Evolutionary conservation across 2,888 invertebrate species (phyloP), one percentile per base, ranked within the genome.

Genomic region (Coremacera marginata): DNA sequence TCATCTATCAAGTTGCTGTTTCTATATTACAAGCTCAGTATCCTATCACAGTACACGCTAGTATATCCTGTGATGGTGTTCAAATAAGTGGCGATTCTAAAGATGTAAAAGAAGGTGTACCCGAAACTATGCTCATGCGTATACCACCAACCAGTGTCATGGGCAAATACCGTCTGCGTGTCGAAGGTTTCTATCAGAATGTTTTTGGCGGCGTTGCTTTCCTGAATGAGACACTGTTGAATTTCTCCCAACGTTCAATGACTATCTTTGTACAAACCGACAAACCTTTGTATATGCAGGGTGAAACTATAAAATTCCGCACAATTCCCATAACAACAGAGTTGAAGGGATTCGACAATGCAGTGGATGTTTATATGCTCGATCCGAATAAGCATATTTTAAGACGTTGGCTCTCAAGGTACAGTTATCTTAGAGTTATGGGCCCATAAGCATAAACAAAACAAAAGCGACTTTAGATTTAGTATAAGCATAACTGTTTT

Each of bases 251-350:
- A 83, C 92, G 98, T 55, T 96, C 97, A 70, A 96, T 98, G 94
- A 97, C 98, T 0, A 96, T 98, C 80, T 97, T 98, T 88, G 95
- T 98, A 82, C 98, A 98, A 89, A 93, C 96, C 84, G 97, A 98
- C 88, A 97, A 97, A 86, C 98, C 98, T 0, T 93, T 98, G 5
- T 98, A 98, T 86, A 97, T 94, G 93, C 98, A 98, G 89, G 94
- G 95, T 5, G 96, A 98, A 89, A 95, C 91, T 92, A 95, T 98
- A 0, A 92, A 94, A 76, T 97, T 98, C 89, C 93, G 98, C 57
- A 94, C 96, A 8, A 95, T 98, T 82, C 98, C 98, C 0, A 96
- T 98, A 84, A 95, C 95, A 85, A 97, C 97, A 0, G 96, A 97
- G 86, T 90, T 98, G 81, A 95, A 95, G 88, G 95, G 98, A 0